Percentiles rank a stretch among this genome's conserved stretches.
These are phyloP conservation scores for Thalassoma bifasciatum DNA, from an alignment of 2,113 vertebrate species.

Conservation along the genomic window DNA sequence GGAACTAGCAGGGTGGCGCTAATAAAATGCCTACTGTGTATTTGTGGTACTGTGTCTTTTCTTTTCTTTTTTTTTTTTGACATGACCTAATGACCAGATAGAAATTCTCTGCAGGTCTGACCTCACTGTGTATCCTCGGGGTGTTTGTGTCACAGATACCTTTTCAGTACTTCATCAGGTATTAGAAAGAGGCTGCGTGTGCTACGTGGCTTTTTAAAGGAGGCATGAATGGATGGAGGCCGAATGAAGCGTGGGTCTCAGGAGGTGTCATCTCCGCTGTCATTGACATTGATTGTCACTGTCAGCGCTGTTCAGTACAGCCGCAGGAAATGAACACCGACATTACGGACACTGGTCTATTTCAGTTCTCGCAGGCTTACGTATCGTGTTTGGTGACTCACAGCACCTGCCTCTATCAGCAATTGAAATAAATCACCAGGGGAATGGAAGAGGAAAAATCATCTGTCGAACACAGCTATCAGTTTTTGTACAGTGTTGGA, in stretches of 20 bases:
- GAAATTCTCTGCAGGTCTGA: background rate
- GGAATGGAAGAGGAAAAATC: background rate
- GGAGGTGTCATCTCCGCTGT: conserved; percentile 51
- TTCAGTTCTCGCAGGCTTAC: background rate
- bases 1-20: too few species aligned
- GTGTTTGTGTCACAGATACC: background rate
- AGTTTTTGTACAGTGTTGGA: background rate
- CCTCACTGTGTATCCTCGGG: background rate
- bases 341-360: conserved; percentile 1
- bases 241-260: conserved; percentile 44
- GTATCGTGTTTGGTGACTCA: conserved; percentile 5
- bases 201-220: conserved; percentile 55
- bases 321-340: conserved; percentile 28
- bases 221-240: conserved; percentile 42
- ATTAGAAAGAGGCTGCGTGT: conserved; percentile 37
- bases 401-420: background rate
- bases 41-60: background rate
- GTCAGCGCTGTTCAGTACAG: conserved; percentile 37
- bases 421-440: conserved; percentile 21
- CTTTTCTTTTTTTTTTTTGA: background rate
- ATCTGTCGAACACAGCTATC: background rate
- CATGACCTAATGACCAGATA: background rate
- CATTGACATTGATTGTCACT: conserved; percentile 63
- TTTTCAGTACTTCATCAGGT: conserved; percentile 29
- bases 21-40: too few species aligned